phyloP scores from a whole-genome alignment of 2,797 vertebrate genomes.

The Prionace glauca region DNA sequence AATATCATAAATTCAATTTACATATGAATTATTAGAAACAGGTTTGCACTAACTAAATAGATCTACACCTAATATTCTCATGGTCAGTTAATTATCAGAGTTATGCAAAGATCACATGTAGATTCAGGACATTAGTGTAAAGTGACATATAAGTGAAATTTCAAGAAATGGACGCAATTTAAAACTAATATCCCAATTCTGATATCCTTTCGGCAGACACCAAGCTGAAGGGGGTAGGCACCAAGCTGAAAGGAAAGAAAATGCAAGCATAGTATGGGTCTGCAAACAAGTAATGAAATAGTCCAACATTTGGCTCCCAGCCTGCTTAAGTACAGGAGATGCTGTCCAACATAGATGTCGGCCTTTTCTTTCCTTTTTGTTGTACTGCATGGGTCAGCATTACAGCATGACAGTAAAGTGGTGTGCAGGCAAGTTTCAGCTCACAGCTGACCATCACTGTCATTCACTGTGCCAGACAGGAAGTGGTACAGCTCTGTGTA shows the following conservation, averaged over 20 bases:
- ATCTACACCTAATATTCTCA: not conserved
- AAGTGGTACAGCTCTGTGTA: not conserved
- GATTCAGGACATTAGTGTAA: not conserved
- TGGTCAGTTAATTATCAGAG: not conserved
- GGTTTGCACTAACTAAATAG: not conserved
- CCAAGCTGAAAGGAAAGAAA: not conserved
- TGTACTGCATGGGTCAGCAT: not conserved
- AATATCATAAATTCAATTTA: not conserved
- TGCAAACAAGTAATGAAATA: not conserved
- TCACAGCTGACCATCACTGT: not conserved
- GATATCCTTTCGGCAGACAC: not conserved
- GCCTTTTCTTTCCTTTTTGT: not conserved
- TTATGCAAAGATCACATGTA: not conserved
- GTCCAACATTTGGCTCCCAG: not conserved
- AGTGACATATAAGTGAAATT: not conserved
- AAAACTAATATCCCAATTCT: not conserved
- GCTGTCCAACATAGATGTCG: not conserved
- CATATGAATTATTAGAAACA: not conserved
- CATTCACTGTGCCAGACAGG: not conserved
- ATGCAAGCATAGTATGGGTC: not conserved
- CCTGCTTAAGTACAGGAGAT: not conserved
- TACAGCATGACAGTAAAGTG: not conserved
- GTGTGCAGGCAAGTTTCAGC: not conserved
- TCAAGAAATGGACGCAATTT: not conserved
- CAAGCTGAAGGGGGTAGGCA: not conserved